These are phyloP conservation scores for Drosophila lacicola DNA, from an alignment of 2,888 invertebrate genomes.

Conservation along the genomic window DNA sequence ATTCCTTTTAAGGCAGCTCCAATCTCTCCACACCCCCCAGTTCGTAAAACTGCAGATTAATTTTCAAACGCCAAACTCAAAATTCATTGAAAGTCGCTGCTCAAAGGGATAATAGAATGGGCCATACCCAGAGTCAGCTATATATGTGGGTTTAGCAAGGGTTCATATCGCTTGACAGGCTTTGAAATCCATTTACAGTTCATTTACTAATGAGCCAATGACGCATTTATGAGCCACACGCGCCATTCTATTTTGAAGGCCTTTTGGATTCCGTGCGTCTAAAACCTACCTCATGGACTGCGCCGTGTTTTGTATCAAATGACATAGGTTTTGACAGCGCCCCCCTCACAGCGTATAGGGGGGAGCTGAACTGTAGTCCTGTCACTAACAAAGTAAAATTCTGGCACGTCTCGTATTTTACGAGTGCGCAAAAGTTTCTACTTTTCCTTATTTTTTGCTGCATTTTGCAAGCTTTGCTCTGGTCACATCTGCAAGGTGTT, in stretches of 20 bases:
- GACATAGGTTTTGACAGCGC: constrained; percentile 37
- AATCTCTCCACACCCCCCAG: constrained; percentile 2
- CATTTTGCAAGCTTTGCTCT: constrained; percentile 13
- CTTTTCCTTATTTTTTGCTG: constrained; percentile 12
- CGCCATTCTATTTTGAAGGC: constrained; percentile 26
- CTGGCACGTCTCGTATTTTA: constrained; percentile 42
- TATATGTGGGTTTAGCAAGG: constrained; percentile 2
- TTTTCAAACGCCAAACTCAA: constrained; percentile 35
- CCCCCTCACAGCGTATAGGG: background rate
- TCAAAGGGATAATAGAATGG: constrained; percentile 50
- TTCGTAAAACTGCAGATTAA: constrained; percentile 14
- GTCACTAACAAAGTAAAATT: constrained; percentile 37
- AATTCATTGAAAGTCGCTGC: constrained; percentile 50
- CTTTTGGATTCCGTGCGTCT: constrained; percentile 9
- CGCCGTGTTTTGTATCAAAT: constrained; percentile 31
- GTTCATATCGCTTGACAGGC: constrained; percentile 62
- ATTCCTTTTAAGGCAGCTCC: background rate
- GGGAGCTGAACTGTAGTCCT: background rate
- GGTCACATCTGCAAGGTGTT: constrained; percentile 32
- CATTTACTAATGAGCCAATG: constrained; percentile 78
- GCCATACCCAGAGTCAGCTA: constrained; percentile 17
- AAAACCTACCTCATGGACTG: background rate
- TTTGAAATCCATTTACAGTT: constrained; percentile 67
- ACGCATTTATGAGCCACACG: constrained; percentile 63
- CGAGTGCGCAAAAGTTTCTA: constrained; percentile 25